A percentile compares a stretch with the other conserved stretches of the same genome.
These are phyloP conservation scores for Erethizon dorsatum DNA, from an alignment of 2,797 vertebrate species.

Conservation along the genomic window DNA sequence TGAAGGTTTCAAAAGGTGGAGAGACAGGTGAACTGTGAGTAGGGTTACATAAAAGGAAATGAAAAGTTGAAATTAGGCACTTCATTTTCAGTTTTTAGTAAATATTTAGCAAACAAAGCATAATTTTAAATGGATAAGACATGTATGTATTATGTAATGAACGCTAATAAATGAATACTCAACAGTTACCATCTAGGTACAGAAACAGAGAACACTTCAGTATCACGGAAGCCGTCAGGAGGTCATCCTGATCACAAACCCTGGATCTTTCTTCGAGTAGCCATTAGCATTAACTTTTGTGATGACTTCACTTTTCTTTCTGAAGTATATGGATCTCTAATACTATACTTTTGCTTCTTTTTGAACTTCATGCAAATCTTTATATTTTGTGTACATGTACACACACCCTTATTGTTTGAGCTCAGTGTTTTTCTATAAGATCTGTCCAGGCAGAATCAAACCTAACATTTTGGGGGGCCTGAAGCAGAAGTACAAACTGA, in stretches of 20 bases:
- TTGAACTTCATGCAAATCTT: not conserved
- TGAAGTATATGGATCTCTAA: not conserved
- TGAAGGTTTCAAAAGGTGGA: not conserved
- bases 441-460: not conserved
- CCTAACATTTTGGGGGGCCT: not conserved
- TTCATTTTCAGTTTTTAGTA: not conserved
- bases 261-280: not conserved
- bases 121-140: not conserved
- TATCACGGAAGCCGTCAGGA: not conserved
- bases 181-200: not conserved
- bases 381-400: not conserved
- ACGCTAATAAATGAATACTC: not conserved
- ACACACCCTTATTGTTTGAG: not conserved
- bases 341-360: not conserved
- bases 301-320: not conserved
- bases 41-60: not conserved
- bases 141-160: not conserved
- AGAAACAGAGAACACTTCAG: not conserved
- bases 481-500: not conserved
- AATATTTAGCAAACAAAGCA: not conserved
- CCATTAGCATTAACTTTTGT: not conserved
- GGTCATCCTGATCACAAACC: not conserved
- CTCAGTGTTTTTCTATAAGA: not conserved
- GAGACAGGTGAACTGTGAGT: not conserved
- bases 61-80: not conserved